Evolutionary conservation across 2,888 invertebrate genomes (phyloP), one percentile per base, ranked within the genome.

Genomic region (Dryomyza anilis): DNA sequence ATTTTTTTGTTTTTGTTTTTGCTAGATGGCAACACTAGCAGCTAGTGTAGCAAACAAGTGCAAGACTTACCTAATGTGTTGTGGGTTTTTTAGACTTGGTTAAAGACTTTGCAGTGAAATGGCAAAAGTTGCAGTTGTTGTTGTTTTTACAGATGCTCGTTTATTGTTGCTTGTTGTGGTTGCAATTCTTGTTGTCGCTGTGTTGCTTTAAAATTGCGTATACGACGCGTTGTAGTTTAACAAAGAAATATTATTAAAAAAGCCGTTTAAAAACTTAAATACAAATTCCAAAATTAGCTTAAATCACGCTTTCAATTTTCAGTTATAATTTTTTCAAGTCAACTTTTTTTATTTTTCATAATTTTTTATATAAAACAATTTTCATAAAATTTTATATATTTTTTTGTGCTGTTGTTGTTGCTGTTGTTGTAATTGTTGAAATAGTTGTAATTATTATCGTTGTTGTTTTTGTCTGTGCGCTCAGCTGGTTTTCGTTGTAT

Each of bases 381-480:
- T 36, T 21, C 2, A 12, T 2, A 30, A 1, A n/a, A 30, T 53
- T 12, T 52, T 30, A 16, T 14, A 29, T 30, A n/a, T 14, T 29
- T 52, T n/a, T 8, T 12, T 36, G 33, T 19, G 14, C 14, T 7
- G 21, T 21, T 19, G 21, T 23, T 5, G 10, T 23, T 25, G 23
- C 25, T 25, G 16, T 25, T 10, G 25, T 50, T 50, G 23, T 27
- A 3, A 50, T 3, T 65, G 67, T 67, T 70, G 67, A 73, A 72
- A 69, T 46, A 43, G 36, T 53, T 43, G 50, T 46, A 14, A 30
- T 53, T 66, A 48, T 62, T 52, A 14, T 45, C 6, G 30, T 39
- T 43, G 45, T 43, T 65, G 71, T 69, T 72, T 76, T 74, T 74
- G 75, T 74, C 75, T 76, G 67, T 71, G 62, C 60, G 45, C n/a